Evolutionary conservation across 1,140 invertebrate species (phyloP).

Genomic region (Hormaphis cornu): DNA sequence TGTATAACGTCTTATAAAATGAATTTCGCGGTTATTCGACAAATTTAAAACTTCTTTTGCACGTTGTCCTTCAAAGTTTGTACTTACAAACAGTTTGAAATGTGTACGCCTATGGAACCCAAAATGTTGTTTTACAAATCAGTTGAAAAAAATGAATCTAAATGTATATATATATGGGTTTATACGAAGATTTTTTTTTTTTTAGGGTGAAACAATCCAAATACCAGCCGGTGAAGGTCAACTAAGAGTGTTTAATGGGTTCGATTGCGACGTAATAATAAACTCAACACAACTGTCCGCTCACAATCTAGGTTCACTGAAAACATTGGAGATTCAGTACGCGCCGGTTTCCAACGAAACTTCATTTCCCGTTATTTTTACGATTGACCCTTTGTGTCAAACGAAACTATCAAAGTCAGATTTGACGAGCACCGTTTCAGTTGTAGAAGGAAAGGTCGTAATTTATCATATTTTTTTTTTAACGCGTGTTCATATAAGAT

Average conservation of each 20-base stretch:
- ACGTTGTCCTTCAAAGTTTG: too few species aligned
- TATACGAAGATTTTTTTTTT: neutral
- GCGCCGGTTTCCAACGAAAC: neutral
- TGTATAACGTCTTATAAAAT: too few species aligned
- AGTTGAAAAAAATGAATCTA: too few species aligned
- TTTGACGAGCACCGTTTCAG: neutral
- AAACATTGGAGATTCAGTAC: neutral
- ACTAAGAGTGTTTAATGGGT: conserved; percentile 60
- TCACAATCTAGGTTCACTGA: conserved; percentile 36
- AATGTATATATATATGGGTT: too few species aligned
- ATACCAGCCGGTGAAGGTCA: conserved; percentile 47
- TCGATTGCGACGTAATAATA: conserved; percentile 36
- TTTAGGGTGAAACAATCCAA: neutral
- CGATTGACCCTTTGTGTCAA: neutral
- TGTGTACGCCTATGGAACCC: too few species aligned
- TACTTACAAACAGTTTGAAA: too few species aligned
- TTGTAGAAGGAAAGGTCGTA: neutral
- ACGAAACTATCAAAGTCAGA: neutral
- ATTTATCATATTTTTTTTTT: neutral
- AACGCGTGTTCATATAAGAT: too few species aligned
- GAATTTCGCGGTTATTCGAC: too few species aligned
- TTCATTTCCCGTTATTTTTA: neutral
- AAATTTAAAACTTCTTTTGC: too few species aligned
- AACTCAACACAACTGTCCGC: neutral
- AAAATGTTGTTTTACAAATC: too few species aligned